Conservation (phyloP, 2,888 invertebrate genomes). For the Nomada flava region DNA sequence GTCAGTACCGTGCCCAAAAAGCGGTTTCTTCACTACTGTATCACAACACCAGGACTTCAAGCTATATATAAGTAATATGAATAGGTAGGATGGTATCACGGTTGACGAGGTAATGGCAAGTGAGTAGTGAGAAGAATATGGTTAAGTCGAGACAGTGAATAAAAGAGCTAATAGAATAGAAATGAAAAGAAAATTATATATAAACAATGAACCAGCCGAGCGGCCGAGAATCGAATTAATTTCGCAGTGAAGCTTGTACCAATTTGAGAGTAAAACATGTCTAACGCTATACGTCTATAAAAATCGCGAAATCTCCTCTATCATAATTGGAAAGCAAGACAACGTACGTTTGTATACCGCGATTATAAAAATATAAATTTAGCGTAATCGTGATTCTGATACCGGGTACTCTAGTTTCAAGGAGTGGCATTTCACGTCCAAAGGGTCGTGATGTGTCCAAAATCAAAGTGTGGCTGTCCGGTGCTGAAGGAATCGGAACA, state of each 20-base stretch:
- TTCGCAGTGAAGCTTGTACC: conserved; percentile 27
- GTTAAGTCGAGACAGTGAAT: conserved; percentile 70
- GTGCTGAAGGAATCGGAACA: conserved; percentile 61
- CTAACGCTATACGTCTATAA: conserved; percentile 5
- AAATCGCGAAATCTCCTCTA: conserved; percentile 18
- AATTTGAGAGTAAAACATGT: conserved; percentile 30
- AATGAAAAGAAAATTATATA: conserved; percentile 67
- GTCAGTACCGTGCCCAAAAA: conserved; percentile 82
- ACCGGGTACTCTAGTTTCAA: conserved; percentile 63
- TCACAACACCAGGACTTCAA: conserved; percentile 82
- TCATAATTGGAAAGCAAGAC: conserved; percentile 37
- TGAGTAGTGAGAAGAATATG: conserved; percentile 73
- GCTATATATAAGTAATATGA: conserved; percentile 78
- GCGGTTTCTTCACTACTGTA: conserved; percentile 80
- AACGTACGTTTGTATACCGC: conserved; percentile 20
- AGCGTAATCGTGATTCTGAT: conserved; percentile 58
- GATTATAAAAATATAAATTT: conserved; percentile 52
- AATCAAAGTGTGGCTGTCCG: conserved; percentile 63
- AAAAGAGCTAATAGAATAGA: conserved; percentile 69
- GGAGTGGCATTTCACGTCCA: conserved; percentile 64
- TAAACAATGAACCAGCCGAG: conserved; percentile 72
- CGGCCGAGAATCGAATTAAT: conserved; percentile 67
- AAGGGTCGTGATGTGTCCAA: conserved; percentile 62
- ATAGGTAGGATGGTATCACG: conserved; percentile 75
- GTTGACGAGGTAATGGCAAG: conserved; percentile 75